These are phyloP conservation scores for Emberiza fucata DNA, from an alignment of 2,113 vertebrate species.

Conservation along the genomic window DNA sequence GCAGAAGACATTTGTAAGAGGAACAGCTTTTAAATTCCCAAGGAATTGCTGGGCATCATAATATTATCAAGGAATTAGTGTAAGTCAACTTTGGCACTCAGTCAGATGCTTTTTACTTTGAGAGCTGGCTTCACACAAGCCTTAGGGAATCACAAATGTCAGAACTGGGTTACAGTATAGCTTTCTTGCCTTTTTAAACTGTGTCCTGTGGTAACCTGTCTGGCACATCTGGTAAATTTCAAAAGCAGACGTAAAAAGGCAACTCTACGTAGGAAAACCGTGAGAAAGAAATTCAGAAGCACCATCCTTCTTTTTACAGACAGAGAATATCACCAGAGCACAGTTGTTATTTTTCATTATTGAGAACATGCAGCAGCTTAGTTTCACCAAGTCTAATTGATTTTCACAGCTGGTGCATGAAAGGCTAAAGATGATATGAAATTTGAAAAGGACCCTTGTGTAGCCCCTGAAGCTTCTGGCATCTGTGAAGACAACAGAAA, in stretches of 20 bases:
- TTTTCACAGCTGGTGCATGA: slow-evolving; percentile 69
- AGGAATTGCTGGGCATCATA: not conserved
- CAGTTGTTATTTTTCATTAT: slow-evolving; percentile 63
- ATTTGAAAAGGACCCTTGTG: slow-evolving; percentile 57
- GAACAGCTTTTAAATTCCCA: slow-evolving; percentile 23
- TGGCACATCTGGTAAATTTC: slow-evolving; percentile 65
- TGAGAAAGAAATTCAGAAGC: slow-evolving; percentile 58
- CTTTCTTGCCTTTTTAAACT: slow-evolving; percentile 38
- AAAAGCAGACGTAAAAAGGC: slow-evolving; percentile 58
- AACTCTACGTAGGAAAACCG: not conserved
- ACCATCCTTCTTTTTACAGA: slow-evolving; percentile 23
- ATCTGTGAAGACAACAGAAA: not conserved
- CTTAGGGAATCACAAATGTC: slow-evolving; percentile 60
- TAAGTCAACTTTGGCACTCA: slow-evolving; percentile 18
- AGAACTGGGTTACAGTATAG: not conserved
- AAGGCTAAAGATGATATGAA: slow-evolving; percentile 42
- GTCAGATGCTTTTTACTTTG: slow-evolving; percentile 52
- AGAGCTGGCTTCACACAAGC: slow-evolving; percentile 26
- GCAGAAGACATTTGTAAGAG: not conserved
- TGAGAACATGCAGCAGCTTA: slow-evolving; percentile 38
- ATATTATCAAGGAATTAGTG: slow-evolving; percentile 16
- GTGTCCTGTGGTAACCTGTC: slow-evolving; percentile 56
- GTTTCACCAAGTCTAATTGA: slow-evolving; percentile 68
- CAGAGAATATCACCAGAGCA: slow-evolving; percentile 40
- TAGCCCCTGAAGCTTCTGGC: not conserved